Base-by-base conservation (phyloP, 2,888 invertebrate genomes). In the Piscicola geometra region DNA sequence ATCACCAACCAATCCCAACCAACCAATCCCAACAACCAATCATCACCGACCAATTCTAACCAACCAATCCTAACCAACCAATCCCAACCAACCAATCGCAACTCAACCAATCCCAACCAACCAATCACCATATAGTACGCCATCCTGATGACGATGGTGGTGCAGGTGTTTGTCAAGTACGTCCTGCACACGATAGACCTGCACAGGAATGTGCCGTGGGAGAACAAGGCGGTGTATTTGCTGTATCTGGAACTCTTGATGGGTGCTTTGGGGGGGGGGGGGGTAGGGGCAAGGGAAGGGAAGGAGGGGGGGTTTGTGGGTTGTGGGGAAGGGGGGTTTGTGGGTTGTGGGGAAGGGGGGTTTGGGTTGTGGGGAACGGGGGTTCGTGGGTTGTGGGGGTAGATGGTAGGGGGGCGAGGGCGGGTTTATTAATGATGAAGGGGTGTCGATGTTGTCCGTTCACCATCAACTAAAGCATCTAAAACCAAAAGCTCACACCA, bases 161-260 rank as follows among this genome's bases (percentile, higher is more conserved):
- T 92, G 75, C 97, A 96, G 86, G 94, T 95, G 77, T 89, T 91
- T 71, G 92, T 97, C 79, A 99, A 99, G 84, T 94, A 95, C 84
- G 87, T 91, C 33, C 87, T 93, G 47, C 95, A 96, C 85, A 90
- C 92, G 1, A 90, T 94, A 77, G 95, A 96, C 83, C 88, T 94
- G 5, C 91, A 92, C 82, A 92, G 91, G 86, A 95, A 98, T 83
- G 93, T 92, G 66, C 97, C 97, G 0, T 99, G 99, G 99, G 99
- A 99, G 85, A 95, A 94, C 85, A 99, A 99, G 86, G 97, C 98
- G 15, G 96, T 98, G 0, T 98, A 95, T 83, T 87, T 99, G 56
- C 88, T 99, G 0, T 98, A 99, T 84, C 93, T 96, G 0, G 99
- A 99, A 86, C 88, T 99, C 76, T 89, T 95, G 52, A 93, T 98